These are phyloP conservation scores for Drosophila nannoptera DNA, from an alignment of 1,140 invertebrate species.

Conservation along the genomic window DNA sequence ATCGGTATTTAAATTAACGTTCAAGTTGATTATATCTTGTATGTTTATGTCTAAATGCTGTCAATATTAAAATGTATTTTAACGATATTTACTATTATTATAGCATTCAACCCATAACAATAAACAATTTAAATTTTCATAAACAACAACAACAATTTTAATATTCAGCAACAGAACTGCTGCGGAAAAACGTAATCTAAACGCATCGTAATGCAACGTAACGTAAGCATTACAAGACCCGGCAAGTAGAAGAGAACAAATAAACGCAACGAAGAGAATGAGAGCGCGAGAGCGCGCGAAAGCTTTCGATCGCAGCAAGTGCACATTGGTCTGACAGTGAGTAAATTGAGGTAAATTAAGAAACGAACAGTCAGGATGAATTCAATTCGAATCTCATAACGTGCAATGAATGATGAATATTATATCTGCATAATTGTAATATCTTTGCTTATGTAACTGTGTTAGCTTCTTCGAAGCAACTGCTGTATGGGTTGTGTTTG, in stretches of 20 bases:
- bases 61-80: neutral
- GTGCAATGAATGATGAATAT: too few relatives aligned
- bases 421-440: neutral
- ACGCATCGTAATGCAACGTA: neutral
- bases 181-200: neutral
- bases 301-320: constrained; percentile 16
- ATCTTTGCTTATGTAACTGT: neutral
- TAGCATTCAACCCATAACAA: constrained; percentile 8
- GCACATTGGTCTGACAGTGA: constrained; percentile 7
- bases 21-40: too few relatives aligned
- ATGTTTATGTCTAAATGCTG: neutral
- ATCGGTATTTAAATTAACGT: too few relatives aligned
- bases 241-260: constrained; percentile 14
- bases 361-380: neutral
- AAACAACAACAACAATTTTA: too few relatives aligned
- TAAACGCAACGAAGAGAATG: neutral
- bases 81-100: neutral
- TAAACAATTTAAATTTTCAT: constrained; percentile 21
- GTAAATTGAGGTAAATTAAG: neutral
- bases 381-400: too few relatives aligned
- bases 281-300: neutral
- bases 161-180: constrained; percentile 19
- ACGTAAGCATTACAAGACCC: constrained; percentile 33
- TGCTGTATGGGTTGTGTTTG: neutral
- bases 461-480: neutral